Conservation (phyloP, 2,888 invertebrate genomes). For the Loripinus fragilis region DNA sequence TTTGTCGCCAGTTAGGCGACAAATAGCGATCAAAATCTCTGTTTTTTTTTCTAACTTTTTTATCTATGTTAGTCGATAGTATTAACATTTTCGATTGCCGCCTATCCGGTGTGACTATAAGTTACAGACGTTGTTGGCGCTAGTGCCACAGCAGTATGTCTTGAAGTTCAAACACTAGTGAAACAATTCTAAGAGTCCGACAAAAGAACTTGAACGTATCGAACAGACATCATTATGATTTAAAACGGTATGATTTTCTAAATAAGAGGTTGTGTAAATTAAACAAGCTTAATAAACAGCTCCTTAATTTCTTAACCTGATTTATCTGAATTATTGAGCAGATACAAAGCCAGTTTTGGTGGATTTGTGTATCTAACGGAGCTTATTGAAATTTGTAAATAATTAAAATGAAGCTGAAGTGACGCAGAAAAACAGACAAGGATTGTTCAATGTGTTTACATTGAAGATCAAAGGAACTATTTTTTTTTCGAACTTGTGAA, state of each 20-base stretch:
- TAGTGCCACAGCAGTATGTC: not conserved
- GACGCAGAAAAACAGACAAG: not conserved
- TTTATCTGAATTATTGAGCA: slow-evolving; percentile 7
- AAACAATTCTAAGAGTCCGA: not conserved
- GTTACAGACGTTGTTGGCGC: too few species aligned
- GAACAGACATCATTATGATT: not conserved
- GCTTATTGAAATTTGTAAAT: not conserved
- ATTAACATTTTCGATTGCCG: too few species aligned
- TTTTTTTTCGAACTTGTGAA: not conserved
- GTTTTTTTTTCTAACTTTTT: too few species aligned
- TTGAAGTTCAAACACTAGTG: not conserved
- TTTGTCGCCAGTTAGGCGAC: too few species aligned
- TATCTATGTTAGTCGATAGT: too few species aligned
- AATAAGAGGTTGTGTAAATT: not conserved
- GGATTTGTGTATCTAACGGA: slow-evolving; percentile 13
- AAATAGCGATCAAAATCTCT: too few species aligned
- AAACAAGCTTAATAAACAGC: not conserved
- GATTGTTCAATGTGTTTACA: not conserved
- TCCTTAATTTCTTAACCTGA: slow-evolving; percentile 7
- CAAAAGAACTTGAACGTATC: not conserved
- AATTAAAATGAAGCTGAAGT: slow-evolving; percentile 9
- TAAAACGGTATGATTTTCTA: not conserved
- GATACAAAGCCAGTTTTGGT: not conserved
- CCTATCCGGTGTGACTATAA: too few species aligned
- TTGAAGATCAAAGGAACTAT: slow-evolving; percentile 6